phyloP scores from a whole-genome alignment of 2,888 invertebrate genomes.

The Drosophila recens region DNA sequence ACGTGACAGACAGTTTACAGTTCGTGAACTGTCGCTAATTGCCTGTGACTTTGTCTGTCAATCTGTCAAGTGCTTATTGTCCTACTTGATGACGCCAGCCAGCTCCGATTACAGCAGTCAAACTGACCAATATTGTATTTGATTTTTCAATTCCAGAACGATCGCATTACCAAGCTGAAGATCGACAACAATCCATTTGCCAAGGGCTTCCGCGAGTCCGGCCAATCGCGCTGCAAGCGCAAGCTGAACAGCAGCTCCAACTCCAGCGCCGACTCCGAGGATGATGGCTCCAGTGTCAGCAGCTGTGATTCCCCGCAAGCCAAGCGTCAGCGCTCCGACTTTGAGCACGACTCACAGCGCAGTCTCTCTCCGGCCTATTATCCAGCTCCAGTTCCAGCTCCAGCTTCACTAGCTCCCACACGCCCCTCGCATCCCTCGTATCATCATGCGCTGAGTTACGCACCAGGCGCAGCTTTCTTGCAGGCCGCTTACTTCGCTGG shows the following conservation, averaged over 20 bases:
- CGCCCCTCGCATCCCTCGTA: slow-evolving; percentile 16
- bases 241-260: slow-evolving; percentile 86
- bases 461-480: slow-evolving; percentile 43
- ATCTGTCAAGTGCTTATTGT: slow-evolving; percentile 57
- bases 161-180: slow-evolving; percentile 94
- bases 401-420: background rate
- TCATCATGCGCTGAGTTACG: slow-evolving; percentile 35
- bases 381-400: slow-evolving; percentile 4
- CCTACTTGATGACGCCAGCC: slow-evolving; percentile 56
- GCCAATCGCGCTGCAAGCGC: slow-evolving; percentile 90
- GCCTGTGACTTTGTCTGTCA: slow-evolving; percentile 34
- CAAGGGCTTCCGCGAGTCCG: slow-evolving; percentile 95
- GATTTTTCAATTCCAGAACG: slow-evolving; percentile 87
- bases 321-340: slow-evolving; percentile 82
- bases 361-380: slow-evolving; percentile 67
- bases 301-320: slow-evolving; percentile 72
- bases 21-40: slow-evolving; percentile 35
- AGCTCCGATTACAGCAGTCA: slow-evolving; percentile 53
- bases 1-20: slow-evolving; percentile 14
- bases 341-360: slow-evolving; percentile 79
- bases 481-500: slow-evolving; percentile 70
- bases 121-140: slow-evolving; percentile 31
- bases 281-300: slow-evolving; percentile 80
- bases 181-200: slow-evolving; percentile 97
- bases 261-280: slow-evolving; percentile 69